Evolutionary conservation across 2,888 invertebrate genomes (phyloP), one percentile per base, ranked within the genome.

Genomic region (Drosophila suboccidentalis): DNA sequence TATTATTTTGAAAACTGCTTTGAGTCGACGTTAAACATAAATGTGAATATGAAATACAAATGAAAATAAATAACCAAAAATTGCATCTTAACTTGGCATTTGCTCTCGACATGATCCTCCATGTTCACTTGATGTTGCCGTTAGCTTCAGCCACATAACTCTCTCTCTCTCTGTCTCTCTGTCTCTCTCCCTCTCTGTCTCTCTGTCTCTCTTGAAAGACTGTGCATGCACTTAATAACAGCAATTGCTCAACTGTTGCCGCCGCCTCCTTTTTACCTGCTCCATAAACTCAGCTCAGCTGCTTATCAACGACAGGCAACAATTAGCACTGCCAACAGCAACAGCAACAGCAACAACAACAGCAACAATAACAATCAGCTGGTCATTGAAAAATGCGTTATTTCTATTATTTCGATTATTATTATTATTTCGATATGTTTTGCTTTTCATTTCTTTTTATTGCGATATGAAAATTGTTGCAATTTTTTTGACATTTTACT

Each of bases 401-500:
- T 74, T 66, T 66, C 70, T 60, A 36, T 63, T 70, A 46, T 29
- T 72, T 54, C 58, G 59, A 53, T 38, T 67, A 53, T 43, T 64
- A 51, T 34, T 61, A 29, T 62, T 60, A 22, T 17, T 75, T 44
- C 4, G 17, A n/a, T 50, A 32, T 44, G 34, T 34, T 58, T 58
- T 36, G 26, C 13, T 26, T 50, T 38, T 22, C n/a, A 44, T 43
- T 46, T 22, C 19, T n/a, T 50, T 8, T 19, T 44, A 22, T 39
- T 50, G 63, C 72, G 63, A 71, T 77, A 78, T 71, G 58, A 66
- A 78, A 67, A 71, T 70, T 68, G 67, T 77, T 71, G 68, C 68
- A 77, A 77, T 67, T 76, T 79, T 78, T 75, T 85, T 86, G 86
- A 86, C 78, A 85, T 78, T 87, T 77, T 78, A 87, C 78, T 79